Base-by-base conservation (phyloP, 2,888 invertebrate genomes). In the Cephus rjabovi region DNA sequence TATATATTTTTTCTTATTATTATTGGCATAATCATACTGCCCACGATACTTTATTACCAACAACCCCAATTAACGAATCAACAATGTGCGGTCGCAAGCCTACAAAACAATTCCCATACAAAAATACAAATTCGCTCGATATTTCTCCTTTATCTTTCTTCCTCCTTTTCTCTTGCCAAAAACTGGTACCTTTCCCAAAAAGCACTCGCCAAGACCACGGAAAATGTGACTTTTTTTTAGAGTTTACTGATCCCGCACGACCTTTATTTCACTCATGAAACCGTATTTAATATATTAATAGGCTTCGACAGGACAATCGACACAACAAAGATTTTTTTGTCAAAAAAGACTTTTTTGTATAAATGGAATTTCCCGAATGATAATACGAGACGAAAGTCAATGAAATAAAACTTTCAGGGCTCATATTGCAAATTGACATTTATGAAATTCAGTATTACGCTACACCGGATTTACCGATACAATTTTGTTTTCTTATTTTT, bases 111-210 rank as follows among this genome's bases (percentile, higher is more conserved):
- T 56, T 15, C 40, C 40, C 81, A 81, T 86, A 84, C 85, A 85
- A 85, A 86, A 84, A 84, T 85, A 85, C 84, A 84, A 81, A 83
- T 83, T 83, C 82, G 76, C 79, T 78, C 71, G 71, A 75, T 56
- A 37, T 40, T 12, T 70, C 69, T 70, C n/a, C 68, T 30, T 23
- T 30, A 34, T 30, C 31, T 15, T 15, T 56, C n/a, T 33, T 73
- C 30, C 31, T 34, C 15, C 35, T 4, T 69, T 34, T 74, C 73
- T 74, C 74, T 15, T 56, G 23, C 23, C 40, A 56, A 56, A 56
- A 75, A 75, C 34, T 75, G 4, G 15, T 30, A 37, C 33, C 35
- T 68, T 68, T 56, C 31, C 12, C 40, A 75, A 30, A 30, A 30
- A 75, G n/a, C 11, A 23, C 12, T 75, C 75, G 31, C 15, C 31